Evolutionary conservation across 2,113 vertebrate genomes (phyloP), one percentile per base, ranked within the genome.

Genomic region (Cisticola juncidis): DNA sequence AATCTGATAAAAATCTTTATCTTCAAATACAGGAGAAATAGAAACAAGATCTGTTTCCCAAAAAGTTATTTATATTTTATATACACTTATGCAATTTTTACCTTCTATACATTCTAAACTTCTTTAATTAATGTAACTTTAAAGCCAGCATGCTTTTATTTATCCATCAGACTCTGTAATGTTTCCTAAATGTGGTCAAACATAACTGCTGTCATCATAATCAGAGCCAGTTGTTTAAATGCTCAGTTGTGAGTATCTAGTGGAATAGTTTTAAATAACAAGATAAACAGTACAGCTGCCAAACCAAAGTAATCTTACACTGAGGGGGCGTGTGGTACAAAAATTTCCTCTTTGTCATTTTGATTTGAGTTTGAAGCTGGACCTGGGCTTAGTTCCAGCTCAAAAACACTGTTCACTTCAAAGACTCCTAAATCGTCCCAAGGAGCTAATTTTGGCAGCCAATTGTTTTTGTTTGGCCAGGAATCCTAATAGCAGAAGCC

Each of bases 351-450:
- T 97, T 98, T 97, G 97, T 98, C 97, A 97, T 98, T 98, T 97
- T 98, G 97, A 98, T 97, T 98, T 97, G 97, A 95, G 96, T 97
- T 98, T 97, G 97, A 97, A 97, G 96, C 97, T 97, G 95, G 95
- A 96, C 97, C 93, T 97, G 97, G 98, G 98, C 98, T 97, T 92
- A 83, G 62, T 98, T 98, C 98, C 98, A 98, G 93, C 96, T 97
- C 97, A 97, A 94, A 98, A 97, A 95, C 71, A 95, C 97, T 96
- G 20, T 97, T 98, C 97, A 96, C 95, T 97, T 98, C 97, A 98
- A 98, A 97, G 94, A 90, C 93, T 97, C 91, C 96, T 98, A 98
- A 98, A 97, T 94, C 36, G 98, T 98, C 98, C 98, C 98, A 97
- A 97, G 97, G 98, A 98, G 88, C 95, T 98, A 98, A 96, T 98